Conservation (phyloP, 2,113 vertebrate genomes). For the Myocastor coypus region DNA sequence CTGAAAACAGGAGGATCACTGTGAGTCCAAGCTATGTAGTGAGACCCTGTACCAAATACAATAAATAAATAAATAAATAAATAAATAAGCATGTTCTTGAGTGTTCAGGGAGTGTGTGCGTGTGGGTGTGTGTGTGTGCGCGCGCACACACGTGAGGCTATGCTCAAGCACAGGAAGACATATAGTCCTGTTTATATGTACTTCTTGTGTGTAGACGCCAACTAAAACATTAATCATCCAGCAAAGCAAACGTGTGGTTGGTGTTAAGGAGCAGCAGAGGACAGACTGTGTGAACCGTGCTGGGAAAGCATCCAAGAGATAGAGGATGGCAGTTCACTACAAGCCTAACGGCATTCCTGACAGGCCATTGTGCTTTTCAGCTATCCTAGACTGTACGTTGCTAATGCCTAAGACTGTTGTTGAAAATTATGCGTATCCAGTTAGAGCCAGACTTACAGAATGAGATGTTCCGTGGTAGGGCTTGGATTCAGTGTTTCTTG, state of each 20-base stretch:
- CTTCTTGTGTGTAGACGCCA: neutral
- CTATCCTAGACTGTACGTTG: neutral
- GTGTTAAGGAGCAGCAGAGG: neutral
- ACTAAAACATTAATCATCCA: neutral
- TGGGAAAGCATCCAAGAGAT: neutral
- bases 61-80: no score
- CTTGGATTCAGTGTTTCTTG: neutral
- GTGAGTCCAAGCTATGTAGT: no score
- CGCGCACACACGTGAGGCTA: neutral
- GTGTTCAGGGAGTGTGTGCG: neutral
- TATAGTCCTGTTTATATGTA: neutral
- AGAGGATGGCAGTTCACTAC: neutral
- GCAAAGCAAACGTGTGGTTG: neutral
- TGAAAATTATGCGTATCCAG: neutral
- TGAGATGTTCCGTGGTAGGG: neutral
- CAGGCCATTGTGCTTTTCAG: neutral
- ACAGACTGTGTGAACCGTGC: neutral
- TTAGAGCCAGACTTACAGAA: neutral
- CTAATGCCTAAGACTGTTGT: neutral
- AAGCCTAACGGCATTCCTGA: neutral
- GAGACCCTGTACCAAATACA: no score
- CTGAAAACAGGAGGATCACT: no score
- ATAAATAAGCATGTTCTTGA: neutral
- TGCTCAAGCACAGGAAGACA: neutral
- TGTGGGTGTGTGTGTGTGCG: neutral